Conservation (phyloP, 2,888 invertebrate genomes). For the Lysandra bellargus region DNA sequence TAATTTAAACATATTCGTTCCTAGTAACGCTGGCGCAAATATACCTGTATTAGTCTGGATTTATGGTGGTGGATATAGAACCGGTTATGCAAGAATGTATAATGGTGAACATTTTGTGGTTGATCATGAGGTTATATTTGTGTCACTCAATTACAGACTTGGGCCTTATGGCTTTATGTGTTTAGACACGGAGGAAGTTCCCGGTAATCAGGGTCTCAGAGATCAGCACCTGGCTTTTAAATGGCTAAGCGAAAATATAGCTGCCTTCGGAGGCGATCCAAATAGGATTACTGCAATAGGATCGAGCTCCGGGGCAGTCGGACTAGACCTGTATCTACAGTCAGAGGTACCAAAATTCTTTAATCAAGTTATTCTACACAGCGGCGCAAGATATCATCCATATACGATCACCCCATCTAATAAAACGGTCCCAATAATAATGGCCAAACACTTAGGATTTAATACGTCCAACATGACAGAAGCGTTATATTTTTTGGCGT, state of each 20-base stretch:
- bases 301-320: slow-evolving; percentile 47
- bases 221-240: slow-evolving; percentile 46
- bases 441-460: slow-evolving; percentile 45
- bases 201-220: slow-evolving; percentile 36
- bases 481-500: slow-evolving; percentile 43
- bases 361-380: slow-evolving; percentile 46
- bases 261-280: slow-evolving; percentile 47
- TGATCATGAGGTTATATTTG: slow-evolving; percentile 51
- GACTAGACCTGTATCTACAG: slow-evolving; percentile 45
- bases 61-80: slow-evolving; percentile 55
- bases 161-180: slow-evolving; percentile 47
- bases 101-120: slow-evolving; percentile 49
- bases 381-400: slow-evolving; percentile 42
- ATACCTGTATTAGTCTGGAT: slow-evolving; percentile 61
- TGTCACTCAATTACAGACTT: slow-evolving; percentile 61
- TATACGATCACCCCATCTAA: slow-evolving; percentile 41
- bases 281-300: slow-evolving; percentile 48
- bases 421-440: slow-evolving; percentile 37
- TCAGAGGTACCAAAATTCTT: slow-evolving; percentile 45
- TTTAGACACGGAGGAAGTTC: slow-evolving; percentile 51
- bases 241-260: slow-evolving; percentile 47
- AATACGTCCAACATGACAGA: slow-evolving; percentile 41
- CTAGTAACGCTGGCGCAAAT: background rate
- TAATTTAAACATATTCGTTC: slow-evolving; percentile 12
- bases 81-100: slow-evolving; percentile 50